Evolutionary conservation across 2,888 invertebrate species (phyloP), one percentile per base, ranked within the genome.

Genomic region (Mesorhabditis belari): DNA sequence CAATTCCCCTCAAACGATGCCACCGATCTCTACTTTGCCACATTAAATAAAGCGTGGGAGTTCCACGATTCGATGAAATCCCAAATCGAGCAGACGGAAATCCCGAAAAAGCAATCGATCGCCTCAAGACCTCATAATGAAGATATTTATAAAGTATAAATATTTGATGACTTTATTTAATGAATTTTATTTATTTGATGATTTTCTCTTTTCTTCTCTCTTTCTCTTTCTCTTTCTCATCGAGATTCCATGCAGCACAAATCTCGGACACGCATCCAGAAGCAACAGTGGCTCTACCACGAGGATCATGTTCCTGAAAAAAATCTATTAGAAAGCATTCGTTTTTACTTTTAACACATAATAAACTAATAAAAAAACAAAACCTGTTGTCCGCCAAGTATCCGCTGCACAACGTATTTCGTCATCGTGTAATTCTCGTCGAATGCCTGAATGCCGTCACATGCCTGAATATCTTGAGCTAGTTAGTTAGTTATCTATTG

Each of bases 341-440:
- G n/a, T n/a, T n/a, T n/a, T n/a, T n/a, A n/a, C n/a, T n/a, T n/a
- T n/a, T n/a, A n/a, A n/a, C n/a, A n/a, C n/a, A n/a, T n/a, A n/a
- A n/a, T n/a, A n/a, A n/a, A n/a, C n/a, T 21, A 23, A 54, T 90
- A 24, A 44, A 58, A 25, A 9, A 51, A 4, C 24, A 25, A 88
- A 76, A 91, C 91, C 82, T 93, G 93, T 58, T 90, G 84, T 67
- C 92, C 91, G 71, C 90, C 87, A 60, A 98, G 84, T 85, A 96
- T 91, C 83, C 91, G 91, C 83, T 96, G 94, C 57, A 98, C 85
- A 77, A 92, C 91, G 83, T 98, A 98, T 83, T 98, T 98, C 19
- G 90, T 88, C 82, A 92, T 93, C 55, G 90, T 88, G 26, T 91
- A 90, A 5, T 90, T 87, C 84, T 92, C 94, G 78, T 95, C 93